These are phyloP conservation scores for Drosophila lacertosa DNA, from an alignment of 1,140 invertebrate species.

Conservation along the genomic window DNA sequence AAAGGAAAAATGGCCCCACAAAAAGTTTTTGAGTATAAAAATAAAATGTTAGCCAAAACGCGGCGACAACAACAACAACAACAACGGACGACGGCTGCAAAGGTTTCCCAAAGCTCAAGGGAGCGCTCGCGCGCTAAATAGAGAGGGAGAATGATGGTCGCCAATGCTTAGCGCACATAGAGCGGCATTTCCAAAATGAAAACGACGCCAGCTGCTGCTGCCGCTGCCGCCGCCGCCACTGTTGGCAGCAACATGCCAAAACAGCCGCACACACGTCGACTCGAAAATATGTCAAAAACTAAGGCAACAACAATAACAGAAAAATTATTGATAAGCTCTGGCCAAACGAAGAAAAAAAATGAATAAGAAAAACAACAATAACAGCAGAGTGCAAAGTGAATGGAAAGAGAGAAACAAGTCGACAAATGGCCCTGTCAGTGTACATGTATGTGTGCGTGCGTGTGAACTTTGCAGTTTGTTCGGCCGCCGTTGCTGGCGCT, in stretches of 20 bases:
- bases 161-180: neutral
- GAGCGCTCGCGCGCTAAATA: slow-evolving; percentile 10
- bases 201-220: slow-evolving; percentile 7
- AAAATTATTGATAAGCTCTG: slow-evolving; percentile 52
- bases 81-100: slow-evolving; percentile 18
- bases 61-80: slow-evolving; percentile 6
- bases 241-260: slow-evolving; percentile 43
- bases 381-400: slow-evolving; percentile 19
- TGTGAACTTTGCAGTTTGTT: slow-evolving; percentile 78
- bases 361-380: too few relatives aligned
- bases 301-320: slow-evolving; percentile 20
- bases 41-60: slow-evolving; percentile 64
- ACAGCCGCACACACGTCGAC: slow-evolving; percentile 34
- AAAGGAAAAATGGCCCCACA: slow-evolving; percentile 65
- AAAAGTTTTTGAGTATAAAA: slow-evolving; percentile 70
- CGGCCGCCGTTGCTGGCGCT: slow-evolving; percentile 2
- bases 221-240: slow-evolving; percentile 8
- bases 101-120: slow-evolving; percentile 25
- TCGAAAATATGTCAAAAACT: slow-evolving; percentile 34
- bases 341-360: slow-evolving; percentile 8
- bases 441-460: slow-evolving; percentile 34
- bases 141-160: neutral
- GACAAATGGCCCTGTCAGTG: slow-evolving; percentile 21
- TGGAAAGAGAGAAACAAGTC: slow-evolving; percentile 21
- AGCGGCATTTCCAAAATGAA: slow-evolving; percentile 34